Conservation (phyloP, 2,888 invertebrate genomes). For the Agrochola lota region DNA sequence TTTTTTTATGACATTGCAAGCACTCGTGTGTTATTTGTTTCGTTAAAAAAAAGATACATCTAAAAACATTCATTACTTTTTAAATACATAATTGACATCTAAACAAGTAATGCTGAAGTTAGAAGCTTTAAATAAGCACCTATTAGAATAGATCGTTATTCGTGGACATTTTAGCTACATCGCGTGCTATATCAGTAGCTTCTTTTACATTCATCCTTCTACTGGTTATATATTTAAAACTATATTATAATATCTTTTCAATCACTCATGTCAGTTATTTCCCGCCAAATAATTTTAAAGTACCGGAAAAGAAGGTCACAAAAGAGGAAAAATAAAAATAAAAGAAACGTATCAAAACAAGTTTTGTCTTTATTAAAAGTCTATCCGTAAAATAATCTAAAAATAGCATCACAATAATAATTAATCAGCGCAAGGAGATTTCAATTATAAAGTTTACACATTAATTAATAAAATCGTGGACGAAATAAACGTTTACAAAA, state of each 20-base stretch:
- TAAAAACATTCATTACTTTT: conserved; percentile 32
- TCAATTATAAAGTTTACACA: conserved; percentile 77
- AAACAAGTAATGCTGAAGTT: conserved; percentile 35
- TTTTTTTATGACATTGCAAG: conserved; percentile 48
- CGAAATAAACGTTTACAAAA: conserved; percentile 72
- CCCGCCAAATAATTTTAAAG: not conserved
- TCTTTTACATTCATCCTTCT: conserved; percentile 14
- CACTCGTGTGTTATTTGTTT: conserved; percentile 22
- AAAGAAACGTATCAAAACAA: conserved; percentile 81
- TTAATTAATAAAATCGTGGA: conserved; percentile 70
- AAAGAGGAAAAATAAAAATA: conserved; percentile 73
- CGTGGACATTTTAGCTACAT: conserved; percentile 22
- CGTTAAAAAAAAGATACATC: not conserved
- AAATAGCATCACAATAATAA: conserved; percentile 87
- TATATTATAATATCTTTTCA: conserved; percentile 9
- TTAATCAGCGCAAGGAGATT: conserved; percentile 77
- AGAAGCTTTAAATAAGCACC: conserved; percentile 30
- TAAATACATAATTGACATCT: conserved; percentile 57
- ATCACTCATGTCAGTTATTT: not conserved
- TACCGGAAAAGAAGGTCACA: conserved; percentile 60
- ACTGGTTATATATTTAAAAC: conserved; percentile 26
- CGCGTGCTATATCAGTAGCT: conserved; percentile 24
- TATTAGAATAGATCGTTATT: conserved; percentile 14
- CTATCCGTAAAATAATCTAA: conserved; percentile 87
- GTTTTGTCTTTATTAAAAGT: conserved; percentile 87